phyloP scores from a whole-genome alignment of 2,113 vertebrate species.

The Condylura cristata region DNA sequence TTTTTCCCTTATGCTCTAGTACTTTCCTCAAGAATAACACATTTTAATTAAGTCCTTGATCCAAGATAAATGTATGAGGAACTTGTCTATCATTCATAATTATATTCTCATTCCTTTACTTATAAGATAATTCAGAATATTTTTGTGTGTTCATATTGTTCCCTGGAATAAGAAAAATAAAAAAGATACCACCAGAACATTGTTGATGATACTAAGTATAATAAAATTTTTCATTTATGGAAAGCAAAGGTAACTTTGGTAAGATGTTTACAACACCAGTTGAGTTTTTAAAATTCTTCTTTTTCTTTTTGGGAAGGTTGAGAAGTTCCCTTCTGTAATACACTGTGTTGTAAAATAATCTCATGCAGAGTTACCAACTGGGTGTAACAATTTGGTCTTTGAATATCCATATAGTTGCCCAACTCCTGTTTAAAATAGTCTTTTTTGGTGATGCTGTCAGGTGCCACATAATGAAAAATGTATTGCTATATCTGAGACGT shows the following conservation, averaged over 20 bases:
- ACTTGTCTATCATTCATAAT: conserved; percentile 36
- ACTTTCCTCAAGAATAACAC: conserved; percentile 27
- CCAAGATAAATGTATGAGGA: conserved; percentile 10
- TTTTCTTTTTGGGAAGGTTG: background rate
- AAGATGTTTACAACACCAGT: background rate
- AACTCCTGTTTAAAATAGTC: conserved; percentile 24
- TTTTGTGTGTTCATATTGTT: background rate
- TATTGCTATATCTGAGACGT: background rate
- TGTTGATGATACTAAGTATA: background rate
- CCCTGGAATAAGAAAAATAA: background rate
- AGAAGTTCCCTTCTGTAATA: background rate
- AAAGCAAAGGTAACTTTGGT: background rate
- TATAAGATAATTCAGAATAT: conserved; percentile 28
- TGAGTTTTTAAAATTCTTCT: background rate
- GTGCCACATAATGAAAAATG: background rate
- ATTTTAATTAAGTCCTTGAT: conserved; percentile 62
- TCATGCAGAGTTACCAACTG: background rate
- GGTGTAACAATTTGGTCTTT: background rate
- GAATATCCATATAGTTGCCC: background rate
- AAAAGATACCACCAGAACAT: background rate
- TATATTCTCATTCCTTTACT: conserved; percentile 1
- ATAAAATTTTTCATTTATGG: background rate
- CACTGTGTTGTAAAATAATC: conserved; percentile 19
- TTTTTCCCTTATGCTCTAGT: conserved; percentile 31
- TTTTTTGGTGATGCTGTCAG: background rate